These are phyloP conservation scores for Cheilosia grossa DNA, from an alignment of 2,888 invertebrate genomes.

Conservation along the genomic window DNA sequence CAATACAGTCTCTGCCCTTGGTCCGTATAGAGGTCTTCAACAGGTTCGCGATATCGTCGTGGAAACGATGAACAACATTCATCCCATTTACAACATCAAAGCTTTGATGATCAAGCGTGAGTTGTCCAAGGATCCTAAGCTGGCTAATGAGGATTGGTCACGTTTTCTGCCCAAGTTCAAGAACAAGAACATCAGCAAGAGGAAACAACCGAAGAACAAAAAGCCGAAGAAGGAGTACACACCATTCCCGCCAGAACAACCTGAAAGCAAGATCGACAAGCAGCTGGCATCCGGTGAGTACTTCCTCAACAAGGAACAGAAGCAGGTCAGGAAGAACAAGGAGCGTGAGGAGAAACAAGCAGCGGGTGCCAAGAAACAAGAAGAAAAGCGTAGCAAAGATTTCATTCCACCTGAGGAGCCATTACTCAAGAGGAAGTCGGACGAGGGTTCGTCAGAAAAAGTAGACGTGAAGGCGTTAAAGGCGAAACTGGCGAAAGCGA, in stretches of 20 bases:
- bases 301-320: constrained; percentile 95
- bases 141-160: constrained; percentile 98
- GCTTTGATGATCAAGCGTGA: constrained; percentile 98
- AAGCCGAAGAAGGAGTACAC: constrained; percentile 97
- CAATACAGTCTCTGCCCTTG: constrained; percentile 97
- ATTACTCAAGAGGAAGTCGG: constrained; percentile 75
- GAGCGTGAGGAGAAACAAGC: constrained; percentile 91
- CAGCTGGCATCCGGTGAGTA: constrained; percentile 98
- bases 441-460: constrained; percentile 76
- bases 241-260: constrained; percentile 97
- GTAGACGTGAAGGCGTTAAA: constrained; percentile 90
- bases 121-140: constrained; percentile 94
- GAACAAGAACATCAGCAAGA: constrained; percentile 93
- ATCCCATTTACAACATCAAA: constrained; percentile 99
- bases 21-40: constrained; percentile 95
- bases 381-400: constrained; percentile 90
- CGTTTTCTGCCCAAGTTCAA: constrained; percentile 97
- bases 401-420: constrained; percentile 92
- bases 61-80: constrained; percentile 99
- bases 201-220: constrained; percentile 94
- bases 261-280: constrained; percentile 96
- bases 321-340: constrained; percentile 87
- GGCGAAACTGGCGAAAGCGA: constrained; percentile 89
- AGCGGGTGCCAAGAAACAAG: constrained; percentile 88
- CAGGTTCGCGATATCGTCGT: constrained; percentile 95